These are phyloP conservation scores for Piscicola geometra DNA, from an alignment of 2,888 invertebrate genomes.

Conservation along the genomic window DNA sequence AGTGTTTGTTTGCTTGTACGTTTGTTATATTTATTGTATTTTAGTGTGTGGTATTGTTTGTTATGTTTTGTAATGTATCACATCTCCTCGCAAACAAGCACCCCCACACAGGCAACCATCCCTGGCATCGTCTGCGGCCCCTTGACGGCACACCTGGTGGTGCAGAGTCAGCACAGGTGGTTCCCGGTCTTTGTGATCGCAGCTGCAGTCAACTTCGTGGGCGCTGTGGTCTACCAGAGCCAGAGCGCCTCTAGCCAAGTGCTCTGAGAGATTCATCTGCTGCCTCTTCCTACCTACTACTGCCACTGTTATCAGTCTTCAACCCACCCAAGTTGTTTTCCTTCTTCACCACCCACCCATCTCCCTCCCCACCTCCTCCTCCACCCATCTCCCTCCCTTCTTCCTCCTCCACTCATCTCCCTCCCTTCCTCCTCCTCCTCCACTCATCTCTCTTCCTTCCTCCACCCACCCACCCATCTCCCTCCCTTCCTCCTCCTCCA, in stretches of 20 bases:
- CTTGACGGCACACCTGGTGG: conserved; percentile 69
- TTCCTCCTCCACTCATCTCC: too few relatives aligned
- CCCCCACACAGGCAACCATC: conserved; percentile 63
- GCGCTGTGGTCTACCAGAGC: conserved; percentile 69
- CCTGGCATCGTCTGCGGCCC: conserved; percentile 74
- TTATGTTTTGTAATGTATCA: too few relatives aligned
- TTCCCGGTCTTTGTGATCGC: conserved; percentile 70
- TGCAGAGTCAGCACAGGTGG: conserved; percentile 68
- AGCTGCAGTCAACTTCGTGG: conserved; percentile 68
- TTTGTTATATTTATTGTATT: background rate
- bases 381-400: too few relatives aligned
- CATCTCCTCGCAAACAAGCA: background rate
- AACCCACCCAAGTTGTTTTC: background rate
- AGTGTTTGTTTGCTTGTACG: background rate
- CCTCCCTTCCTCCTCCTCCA: too few relatives aligned
- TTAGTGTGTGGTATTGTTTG: too few relatives aligned
- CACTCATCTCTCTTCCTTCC: too few relatives aligned
- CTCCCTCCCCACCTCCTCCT: too few relatives aligned
- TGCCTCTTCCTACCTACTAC: background rate
- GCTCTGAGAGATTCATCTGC: conserved; percentile 28
- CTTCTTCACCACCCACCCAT: background rate
- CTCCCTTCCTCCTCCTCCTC: too few relatives aligned
- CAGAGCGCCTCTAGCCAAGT: conserved; percentile 63
- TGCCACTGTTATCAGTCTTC: background rate
- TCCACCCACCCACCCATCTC: too few relatives aligned